Conservation (phyloP, 2,888 invertebrate species). For the Psylliodes chrysocephalus region DNA sequence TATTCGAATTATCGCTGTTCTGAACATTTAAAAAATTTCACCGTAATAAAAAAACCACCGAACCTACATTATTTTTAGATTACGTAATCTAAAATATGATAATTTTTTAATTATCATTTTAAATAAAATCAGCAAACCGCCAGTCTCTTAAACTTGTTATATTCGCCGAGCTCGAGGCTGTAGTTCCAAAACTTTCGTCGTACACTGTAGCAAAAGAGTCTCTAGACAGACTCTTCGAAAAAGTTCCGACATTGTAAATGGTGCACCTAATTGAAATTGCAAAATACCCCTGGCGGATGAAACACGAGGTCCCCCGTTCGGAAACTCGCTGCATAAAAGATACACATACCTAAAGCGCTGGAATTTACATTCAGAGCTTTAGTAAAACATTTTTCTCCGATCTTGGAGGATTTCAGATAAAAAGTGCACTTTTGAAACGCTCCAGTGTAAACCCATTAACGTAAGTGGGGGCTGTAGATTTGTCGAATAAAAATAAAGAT, state of each 20-base stretch:
- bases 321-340: conserved; percentile 28
- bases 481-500: conserved; percentile 35
- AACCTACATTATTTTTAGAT: too few species aligned
- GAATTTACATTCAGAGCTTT: conserved; percentile 19
- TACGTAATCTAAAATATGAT: too few species aligned
- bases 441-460: conserved; percentile 33
- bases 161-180: neutral
- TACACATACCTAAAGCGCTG: conserved; percentile 12
- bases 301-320: conserved; percentile 13
- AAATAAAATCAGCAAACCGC: too few species aligned
- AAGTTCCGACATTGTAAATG: conserved; percentile 1
- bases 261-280: conserved; percentile 15
- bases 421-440: conserved; percentile 22
- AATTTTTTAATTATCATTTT: too few species aligned
- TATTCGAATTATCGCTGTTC: too few species aligned
- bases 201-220: neutral
- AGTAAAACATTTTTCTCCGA: conserved; percentile 20
- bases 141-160: too few species aligned
- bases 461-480: conserved; percentile 30
- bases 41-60: too few species aligned
- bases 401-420: conserved; percentile 19
- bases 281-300: conserved; percentile 4
- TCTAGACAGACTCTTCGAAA: neutral
- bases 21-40: too few species aligned
- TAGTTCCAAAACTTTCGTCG: too few species aligned